Base-by-base conservation (phyloP, 2,113 vertebrate genomes). In the Suricata suricatta region DNA sequence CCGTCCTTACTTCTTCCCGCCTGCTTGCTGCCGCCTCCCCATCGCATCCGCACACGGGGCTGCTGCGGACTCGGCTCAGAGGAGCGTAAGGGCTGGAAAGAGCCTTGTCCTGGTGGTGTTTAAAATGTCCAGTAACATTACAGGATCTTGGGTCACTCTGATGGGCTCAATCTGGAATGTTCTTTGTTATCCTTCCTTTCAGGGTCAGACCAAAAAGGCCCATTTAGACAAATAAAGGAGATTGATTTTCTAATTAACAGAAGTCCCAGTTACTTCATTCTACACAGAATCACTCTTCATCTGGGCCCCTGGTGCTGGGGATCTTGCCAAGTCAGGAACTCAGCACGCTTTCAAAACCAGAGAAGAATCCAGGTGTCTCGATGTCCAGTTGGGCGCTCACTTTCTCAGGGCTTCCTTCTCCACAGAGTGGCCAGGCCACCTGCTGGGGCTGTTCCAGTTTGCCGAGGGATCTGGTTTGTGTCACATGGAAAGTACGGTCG, bases 121-220 rank as follows among this genome's bases (percentile, higher is more conserved):
- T 82, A 76, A 90, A 88, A 91, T 84, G 41, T 16, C 80, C 69
- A 3, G 52, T 57, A 80, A 33, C 57, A 23, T 74, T 52, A 64
- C 0, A 54, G 77, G 76, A 35, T 79, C 77, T 33, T 57, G 52
- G 88, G 84, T 84, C 90, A 57, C 63, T 52, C 63, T 13, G 64
- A 95, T 81, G 47, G 11, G 60, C 57, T 76, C 94, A 33, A 50
- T 44, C 90, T 95, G 80, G 74, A 96, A 95, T 92, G 80, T n/a
- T 94, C 41, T 88, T 76, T 72, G 44, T 93, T 82, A 33, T 54
- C 77, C 9, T 80, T 95, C 52, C 90, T 76, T 95, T 89, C 29
- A 88, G 81, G 79, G 54, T 83, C 17, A 84, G 57, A 25, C 57
- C 57, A 86, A 52, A 91, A 87, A 69, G 38, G 57, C 85, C 17